phyloP scores from a whole-genome alignment of 2,888 invertebrate genomes.

The Tinea pellionella region DNA sequence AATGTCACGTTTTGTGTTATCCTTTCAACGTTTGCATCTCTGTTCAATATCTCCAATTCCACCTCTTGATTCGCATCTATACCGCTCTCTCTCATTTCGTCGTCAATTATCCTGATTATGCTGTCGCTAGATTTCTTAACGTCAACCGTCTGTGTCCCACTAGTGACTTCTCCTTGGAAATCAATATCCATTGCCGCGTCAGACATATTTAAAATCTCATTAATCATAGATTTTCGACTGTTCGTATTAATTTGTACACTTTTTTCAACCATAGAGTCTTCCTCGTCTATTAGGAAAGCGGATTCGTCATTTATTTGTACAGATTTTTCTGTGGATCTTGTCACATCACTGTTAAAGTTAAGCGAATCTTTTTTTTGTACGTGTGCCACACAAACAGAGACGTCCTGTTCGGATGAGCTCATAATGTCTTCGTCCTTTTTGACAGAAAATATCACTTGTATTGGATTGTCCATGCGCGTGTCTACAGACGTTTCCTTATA shows the following conservation, averaged over 20 bases:
- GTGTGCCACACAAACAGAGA: not conserved
- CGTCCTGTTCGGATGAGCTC: not conserved
- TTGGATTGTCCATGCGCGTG: not conserved
- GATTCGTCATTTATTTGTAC: not conserved
- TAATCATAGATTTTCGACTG: conserved; percentile 26
- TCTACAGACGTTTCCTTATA: not conserved
- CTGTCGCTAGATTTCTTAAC: conserved; percentile 23
- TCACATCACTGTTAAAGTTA: not conserved
- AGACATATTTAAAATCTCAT: conserved; percentile 39
- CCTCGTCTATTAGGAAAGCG: not conserved
- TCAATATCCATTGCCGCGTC: conserved; percentile 17
- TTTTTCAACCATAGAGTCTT: not conserved
- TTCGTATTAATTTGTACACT: conserved; percentile 15
- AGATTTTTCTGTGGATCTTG: not conserved
- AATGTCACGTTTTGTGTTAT: no score
- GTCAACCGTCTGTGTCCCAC: not conserved
- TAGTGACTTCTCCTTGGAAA: not conserved
- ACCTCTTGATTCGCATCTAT: conserved; percentile 12
- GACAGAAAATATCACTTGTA: not conserved
- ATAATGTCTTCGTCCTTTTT: not conserved
- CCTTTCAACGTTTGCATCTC: no score
- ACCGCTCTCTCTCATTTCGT: conserved; percentile 20
- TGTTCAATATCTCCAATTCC: not conserved
- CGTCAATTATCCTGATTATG: conserved; percentile 31
- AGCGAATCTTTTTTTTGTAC: no score